Evolutionary conservation across 2,797 vertebrate genomes (phyloP).

Genomic region (Molossus molossus): DNA sequence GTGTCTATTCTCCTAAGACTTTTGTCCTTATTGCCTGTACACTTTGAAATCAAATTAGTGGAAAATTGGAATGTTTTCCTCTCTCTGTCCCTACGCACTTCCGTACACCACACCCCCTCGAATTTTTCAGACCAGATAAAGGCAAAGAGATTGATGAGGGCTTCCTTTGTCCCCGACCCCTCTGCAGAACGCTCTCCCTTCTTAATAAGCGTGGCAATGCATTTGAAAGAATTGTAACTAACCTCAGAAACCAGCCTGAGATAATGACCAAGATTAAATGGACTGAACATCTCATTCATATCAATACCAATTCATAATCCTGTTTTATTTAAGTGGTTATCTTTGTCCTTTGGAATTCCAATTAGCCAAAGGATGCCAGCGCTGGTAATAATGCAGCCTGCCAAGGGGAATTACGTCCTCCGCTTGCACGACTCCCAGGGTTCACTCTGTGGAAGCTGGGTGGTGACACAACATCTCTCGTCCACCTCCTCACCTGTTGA

Average conservation of each 20-base stretch:
- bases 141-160: not conserved
- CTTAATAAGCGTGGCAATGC: conserved; percentile 48
- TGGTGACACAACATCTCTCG: conserved; percentile 27
- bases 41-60: conserved; percentile 66
- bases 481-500: not conserved
- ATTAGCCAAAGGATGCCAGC: conserved; percentile 70
- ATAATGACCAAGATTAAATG: conserved; percentile 73
- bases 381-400: conserved; percentile 57
- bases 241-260: conserved; percentile 56
- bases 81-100: conserved; percentile 24
- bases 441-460: conserved; percentile 59
- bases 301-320: conserved; percentile 77
- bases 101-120: not conserved
- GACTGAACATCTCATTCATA: conserved; percentile 68
- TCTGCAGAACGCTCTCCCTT: conserved; percentile 14
- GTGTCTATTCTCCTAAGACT: conserved; percentile 47
- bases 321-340: conserved; percentile 78
- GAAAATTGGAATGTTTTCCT: conserved; percentile 62
- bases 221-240: conserved; percentile 74
- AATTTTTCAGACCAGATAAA: conserved; percentile 64
- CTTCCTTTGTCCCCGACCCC: conserved; percentile 29
- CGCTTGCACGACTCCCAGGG: not conserved
- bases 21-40: conserved; percentile 55
- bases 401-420: conserved; percentile 64
- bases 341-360: conserved; percentile 79